Evolutionary conservation across 2,113 vertebrate species (phyloP).

Genomic region (Lates calcarifer): DNA sequence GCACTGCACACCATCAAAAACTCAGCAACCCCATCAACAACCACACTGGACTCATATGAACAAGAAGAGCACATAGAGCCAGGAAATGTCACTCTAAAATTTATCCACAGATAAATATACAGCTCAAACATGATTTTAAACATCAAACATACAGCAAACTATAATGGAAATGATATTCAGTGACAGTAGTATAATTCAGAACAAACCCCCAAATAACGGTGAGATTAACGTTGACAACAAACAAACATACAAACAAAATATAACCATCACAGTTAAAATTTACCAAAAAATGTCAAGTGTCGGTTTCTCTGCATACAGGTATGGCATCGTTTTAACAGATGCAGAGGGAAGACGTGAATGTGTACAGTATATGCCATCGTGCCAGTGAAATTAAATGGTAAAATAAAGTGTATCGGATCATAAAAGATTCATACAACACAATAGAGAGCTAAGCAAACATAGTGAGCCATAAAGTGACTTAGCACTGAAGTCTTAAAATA

Average conservation of each 20-base stretch:
- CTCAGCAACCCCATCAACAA: neutral
- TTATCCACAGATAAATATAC: slow-evolving; percentile 86
- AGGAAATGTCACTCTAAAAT: slow-evolving; percentile 78
- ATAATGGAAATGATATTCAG: slow-evolving; percentile 84
- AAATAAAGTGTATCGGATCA: slow-evolving; percentile 67
- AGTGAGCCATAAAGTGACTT: slow-evolving; percentile 70
- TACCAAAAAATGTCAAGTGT: slow-evolving; percentile 81
- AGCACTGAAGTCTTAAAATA: slow-evolving; percentile 56
- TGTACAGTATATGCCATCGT: slow-evolving; percentile 73
- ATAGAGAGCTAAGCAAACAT: slow-evolving; percentile 54
- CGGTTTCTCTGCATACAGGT: slow-evolving; percentile 71
- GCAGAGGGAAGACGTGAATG: slow-evolving; percentile 68
- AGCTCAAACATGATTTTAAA: slow-evolving; percentile 81
- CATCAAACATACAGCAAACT: slow-evolving; percentile 82
- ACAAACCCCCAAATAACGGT: slow-evolving; percentile 71
- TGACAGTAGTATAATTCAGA: slow-evolving; percentile 87
- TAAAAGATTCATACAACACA: slow-evolving; percentile 57
- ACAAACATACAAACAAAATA: slow-evolving; percentile 63
- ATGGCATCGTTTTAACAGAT: slow-evolving; percentile 50
- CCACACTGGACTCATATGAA: neutral
- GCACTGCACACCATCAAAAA: slow-evolving; percentile 49
- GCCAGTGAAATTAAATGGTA: slow-evolving; percentile 81
- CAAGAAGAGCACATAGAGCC: slow-evolving; percentile 31
- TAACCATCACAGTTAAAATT: slow-evolving; percentile 81
- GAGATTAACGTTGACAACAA: slow-evolving; percentile 78